These are phyloP conservation scores for Tethea ocularis DNA, from an alignment of 2,888 invertebrate genomes.

Conservation along the genomic window DNA sequence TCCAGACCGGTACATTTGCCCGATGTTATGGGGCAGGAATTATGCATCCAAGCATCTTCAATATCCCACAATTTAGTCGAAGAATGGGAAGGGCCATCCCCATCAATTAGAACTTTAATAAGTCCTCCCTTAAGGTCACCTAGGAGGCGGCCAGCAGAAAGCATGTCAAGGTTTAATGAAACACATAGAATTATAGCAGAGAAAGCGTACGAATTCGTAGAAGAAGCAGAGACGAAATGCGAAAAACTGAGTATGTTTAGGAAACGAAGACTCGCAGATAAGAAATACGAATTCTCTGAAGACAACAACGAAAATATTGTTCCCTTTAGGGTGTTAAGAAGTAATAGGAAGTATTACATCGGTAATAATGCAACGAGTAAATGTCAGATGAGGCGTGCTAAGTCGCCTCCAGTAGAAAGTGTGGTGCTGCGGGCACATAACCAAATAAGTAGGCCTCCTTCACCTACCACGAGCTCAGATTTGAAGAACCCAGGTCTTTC, in stretches of 20 bases:
- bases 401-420: constrained; percentile 73
- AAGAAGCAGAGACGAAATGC: constrained; percentile 91
- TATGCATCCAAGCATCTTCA: constrained; percentile 75
- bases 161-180: constrained; percentile 81
- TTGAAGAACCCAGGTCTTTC: constrained; percentile 54
- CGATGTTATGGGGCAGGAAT: constrained; percentile 76
- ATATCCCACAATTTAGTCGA: constrained; percentile 78
- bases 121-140: constrained; percentile 78
- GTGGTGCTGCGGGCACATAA: constrained; percentile 76
- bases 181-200: constrained; percentile 84
- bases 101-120: constrained; percentile 75
- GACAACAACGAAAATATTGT: constrained; percentile 88
- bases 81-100: constrained; percentile 80
- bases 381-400: constrained; percentile 57
- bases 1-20: constrained; percentile 71
- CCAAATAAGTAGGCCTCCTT: constrained; percentile 68
- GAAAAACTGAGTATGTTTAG: constrained; percentile 94
- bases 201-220: constrained; percentile 93
- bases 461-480: constrained; percentile 58
- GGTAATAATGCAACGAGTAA: constrained; percentile 59
- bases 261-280: constrained; percentile 93
- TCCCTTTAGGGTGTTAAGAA: constrained; percentile 85
- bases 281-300: constrained; percentile 96
- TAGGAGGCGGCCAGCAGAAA: constrained; percentile 74
- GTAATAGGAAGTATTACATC: constrained; percentile 79